phyloP scores from a whole-genome alignment of 2,797 vertebrate genomes.

The Danio choprae region DNA sequence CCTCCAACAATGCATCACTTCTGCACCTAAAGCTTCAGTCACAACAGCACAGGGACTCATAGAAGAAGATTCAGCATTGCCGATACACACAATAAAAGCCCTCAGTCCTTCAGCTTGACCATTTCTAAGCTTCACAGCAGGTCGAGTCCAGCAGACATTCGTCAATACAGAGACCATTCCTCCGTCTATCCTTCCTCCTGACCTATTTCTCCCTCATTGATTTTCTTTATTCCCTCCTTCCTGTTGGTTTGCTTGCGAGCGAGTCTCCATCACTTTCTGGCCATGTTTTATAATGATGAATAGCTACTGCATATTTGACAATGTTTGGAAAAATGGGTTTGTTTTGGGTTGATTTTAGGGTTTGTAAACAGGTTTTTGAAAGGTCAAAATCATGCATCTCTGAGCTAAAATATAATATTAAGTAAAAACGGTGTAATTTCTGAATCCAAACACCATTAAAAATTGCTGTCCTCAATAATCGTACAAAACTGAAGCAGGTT shows the following conservation, averaged over 20 bases:
- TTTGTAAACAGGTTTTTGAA: constrained; percentile 6
- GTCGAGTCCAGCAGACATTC: constrained; percentile 26
- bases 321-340: constrained; percentile 21
- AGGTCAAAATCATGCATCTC: too few species aligned
- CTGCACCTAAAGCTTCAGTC: too few species aligned
- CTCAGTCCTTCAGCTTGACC: constrained; percentile 24
- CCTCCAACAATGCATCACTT: too few species aligned
- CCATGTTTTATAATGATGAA: constrained; percentile 1
- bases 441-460: too few species aligned
- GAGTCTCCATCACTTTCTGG: constrained; percentile 14
- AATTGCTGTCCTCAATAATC: too few species aligned
- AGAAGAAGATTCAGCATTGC: neutral
- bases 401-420: too few species aligned
- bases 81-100: constrained; percentile 3
- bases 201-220: constrained; percentile 43
- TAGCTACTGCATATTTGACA: neutral
- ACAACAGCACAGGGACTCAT: neutral
- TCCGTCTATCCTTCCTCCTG: constrained; percentile 32
- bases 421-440: too few species aligned
- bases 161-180: constrained; percentile 47
- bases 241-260: constrained; percentile 35
- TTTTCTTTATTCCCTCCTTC: constrained; percentile 40
- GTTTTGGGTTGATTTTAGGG: constrained; percentile 18
- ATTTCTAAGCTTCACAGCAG: constrained; percentile 16
- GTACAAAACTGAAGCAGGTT: too few species aligned